phyloP scores from a whole-genome alignment of 2,888 invertebrate species.

The Oscheius myriophilus region DNA sequence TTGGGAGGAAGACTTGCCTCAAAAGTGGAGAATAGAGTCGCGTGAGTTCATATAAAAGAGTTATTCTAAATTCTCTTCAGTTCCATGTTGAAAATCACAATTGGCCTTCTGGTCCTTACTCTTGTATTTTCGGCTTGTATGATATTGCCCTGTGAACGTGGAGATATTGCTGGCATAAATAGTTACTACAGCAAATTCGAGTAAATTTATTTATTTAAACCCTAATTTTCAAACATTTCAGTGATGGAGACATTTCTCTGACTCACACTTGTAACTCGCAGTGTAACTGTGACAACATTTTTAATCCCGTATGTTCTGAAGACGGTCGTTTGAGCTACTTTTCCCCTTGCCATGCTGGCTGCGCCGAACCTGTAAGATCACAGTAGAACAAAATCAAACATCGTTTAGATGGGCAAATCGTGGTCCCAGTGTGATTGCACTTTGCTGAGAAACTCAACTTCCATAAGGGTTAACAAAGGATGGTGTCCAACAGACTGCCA shows the following conservation, averaged over 20 bases:
- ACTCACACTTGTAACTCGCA: constrained; percentile 34
- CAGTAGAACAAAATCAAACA: background rate
- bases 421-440: constrained; percentile 11
- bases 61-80: constrained; percentile 15
- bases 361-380: constrained; percentile 19
- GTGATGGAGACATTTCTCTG: background rate
- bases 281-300: constrained; percentile 51
- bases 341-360: constrained; percentile 56
- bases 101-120: constrained; percentile 30
- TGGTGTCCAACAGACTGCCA: constrained; percentile 36
- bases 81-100: constrained; percentile 29
- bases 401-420: background rate
- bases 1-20: constrained; percentile 44
- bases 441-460: constrained; percentile 9
- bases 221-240: too few relatives aligned
- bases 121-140: constrained; percentile 31
- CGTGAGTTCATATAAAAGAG: constrained; percentile 13
- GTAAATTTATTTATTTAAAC: constrained; percentile 9
- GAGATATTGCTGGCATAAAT: constrained; percentile 34
- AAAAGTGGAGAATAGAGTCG: constrained; percentile 32
- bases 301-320: constrained; percentile 53
- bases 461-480: constrained; percentile 23
- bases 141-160: constrained; percentile 31
- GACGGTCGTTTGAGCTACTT: constrained; percentile 42
- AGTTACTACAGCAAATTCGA: constrained; percentile 7